Conservation (phyloP, 2,888 invertebrate genomes). For the Strigamia maritima region DNA sequence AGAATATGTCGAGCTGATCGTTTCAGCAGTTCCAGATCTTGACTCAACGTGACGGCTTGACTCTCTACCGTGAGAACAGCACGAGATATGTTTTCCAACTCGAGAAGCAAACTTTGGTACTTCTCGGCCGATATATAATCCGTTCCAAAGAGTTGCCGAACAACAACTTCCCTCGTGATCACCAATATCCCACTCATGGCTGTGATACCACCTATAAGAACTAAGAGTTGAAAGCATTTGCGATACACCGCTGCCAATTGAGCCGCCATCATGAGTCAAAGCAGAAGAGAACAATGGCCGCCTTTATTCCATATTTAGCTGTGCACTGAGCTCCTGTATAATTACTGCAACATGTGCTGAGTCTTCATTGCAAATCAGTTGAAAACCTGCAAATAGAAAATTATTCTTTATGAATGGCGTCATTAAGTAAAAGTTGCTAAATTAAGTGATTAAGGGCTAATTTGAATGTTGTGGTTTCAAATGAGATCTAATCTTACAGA, state of each 20-base stretch:
- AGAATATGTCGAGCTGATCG: conserved; percentile 29
- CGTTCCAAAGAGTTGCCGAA: conserved; percentile 31
- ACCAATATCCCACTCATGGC: conserved; percentile 36
- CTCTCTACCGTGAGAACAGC: conserved; percentile 32
- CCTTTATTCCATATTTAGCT: neutral
- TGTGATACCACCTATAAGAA: conserved; percentile 29
- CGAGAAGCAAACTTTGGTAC: conserved; percentile 12
- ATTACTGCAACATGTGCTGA: neutral
- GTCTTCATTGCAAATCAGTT: neutral
- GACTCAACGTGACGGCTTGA: conserved; percentile 31
- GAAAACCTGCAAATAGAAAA: neutral
- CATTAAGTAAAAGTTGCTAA: neutral
- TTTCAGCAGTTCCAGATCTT: conserved; percentile 35
- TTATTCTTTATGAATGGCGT: neutral
- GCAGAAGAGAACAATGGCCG: neutral
- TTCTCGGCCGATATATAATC: conserved; percentile 36
- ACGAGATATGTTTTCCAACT: conserved; percentile 36
- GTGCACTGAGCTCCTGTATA: neutral
- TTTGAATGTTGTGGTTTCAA: neutral
- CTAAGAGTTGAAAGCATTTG: conserved; percentile 34
- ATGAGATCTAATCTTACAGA: neutral
- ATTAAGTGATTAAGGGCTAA: neutral
- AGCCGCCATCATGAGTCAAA: neutral
- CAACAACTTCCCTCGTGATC: conserved; percentile 29
- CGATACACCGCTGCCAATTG: conserved; percentile 17